Evolutionary conservation across 2,797 vertebrate species (phyloP).

Genomic region (Siniperca scherzeri): DNA sequence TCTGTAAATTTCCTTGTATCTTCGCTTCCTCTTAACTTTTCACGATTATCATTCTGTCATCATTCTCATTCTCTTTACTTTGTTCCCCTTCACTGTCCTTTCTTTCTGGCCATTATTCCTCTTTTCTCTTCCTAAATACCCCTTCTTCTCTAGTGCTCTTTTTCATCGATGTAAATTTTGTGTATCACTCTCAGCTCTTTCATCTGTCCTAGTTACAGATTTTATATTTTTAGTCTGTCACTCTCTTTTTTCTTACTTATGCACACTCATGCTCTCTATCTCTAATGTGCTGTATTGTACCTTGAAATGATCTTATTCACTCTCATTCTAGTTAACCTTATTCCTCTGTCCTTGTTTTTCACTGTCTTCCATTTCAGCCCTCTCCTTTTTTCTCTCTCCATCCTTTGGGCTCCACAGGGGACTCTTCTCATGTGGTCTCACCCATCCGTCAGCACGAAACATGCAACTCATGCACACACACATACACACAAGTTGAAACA

Average conservation of each 20-base stretch:
- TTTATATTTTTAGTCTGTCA: not conserved
- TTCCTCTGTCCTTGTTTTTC: conserved; percentile 3
- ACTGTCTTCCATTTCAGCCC: not conserved
- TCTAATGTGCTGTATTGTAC: not conserved
- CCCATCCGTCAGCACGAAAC: conserved; percentile 36
- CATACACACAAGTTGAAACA: not conserved
- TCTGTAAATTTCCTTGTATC: conserved; percentile 1
- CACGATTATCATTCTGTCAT: not conserved
- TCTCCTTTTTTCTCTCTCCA: not conserved
- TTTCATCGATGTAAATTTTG: not conserved
- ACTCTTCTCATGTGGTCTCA: conserved; percentile 29
- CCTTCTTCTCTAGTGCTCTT: not conserved
- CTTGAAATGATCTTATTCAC: not conserved
- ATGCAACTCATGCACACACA: not conserved
- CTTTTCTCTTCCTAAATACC: conserved; percentile 1
- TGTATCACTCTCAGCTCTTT: not conserved
- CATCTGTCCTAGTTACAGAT: not conserved
- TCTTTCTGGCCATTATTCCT: not conserved
- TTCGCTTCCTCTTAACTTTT: not conserved
- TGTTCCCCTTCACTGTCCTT: conserved; percentile 1
- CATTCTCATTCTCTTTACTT: not conserved
- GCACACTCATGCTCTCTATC: not conserved
- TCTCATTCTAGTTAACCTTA: not conserved
- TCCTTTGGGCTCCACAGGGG: conserved; percentile 32
- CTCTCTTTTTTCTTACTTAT: not conserved